Evolutionary conservation across 1,140 invertebrate species (phyloP).

Genomic region (Lepidurus couesii): DNA sequence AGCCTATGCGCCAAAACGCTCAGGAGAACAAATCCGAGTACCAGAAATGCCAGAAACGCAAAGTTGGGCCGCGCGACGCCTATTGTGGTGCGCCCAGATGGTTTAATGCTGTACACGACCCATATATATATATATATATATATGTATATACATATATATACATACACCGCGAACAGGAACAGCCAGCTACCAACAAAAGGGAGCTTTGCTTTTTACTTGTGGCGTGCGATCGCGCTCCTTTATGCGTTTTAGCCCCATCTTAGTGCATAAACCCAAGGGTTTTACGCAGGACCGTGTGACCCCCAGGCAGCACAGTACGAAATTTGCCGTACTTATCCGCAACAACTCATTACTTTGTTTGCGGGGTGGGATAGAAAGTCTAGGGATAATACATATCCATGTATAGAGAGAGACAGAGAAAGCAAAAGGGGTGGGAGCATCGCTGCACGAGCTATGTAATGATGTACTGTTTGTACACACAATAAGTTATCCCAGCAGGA

Average conservation of each 20-base stretch:
- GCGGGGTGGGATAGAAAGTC: background rate
- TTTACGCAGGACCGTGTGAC: background rate
- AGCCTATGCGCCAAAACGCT: too few species aligned
- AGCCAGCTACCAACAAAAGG: background rate
- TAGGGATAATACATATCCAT: too few species aligned
- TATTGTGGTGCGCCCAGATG: background rate
- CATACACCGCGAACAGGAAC: background rate
- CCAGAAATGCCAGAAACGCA: background rate
- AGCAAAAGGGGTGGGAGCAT: background rate
- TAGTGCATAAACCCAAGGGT: background rate
- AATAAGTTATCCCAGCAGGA: conserved; percentile 15
- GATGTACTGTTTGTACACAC: background rate
- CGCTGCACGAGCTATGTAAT: background rate
- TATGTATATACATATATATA: background rate
- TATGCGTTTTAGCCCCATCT: background rate
- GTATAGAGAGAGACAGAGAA: too few species aligned
- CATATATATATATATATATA: background rate
- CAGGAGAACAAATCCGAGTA: too few species aligned
- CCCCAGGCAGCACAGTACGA: background rate
- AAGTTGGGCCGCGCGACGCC: background rate
- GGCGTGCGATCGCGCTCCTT: conserved; percentile 16
- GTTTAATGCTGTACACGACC: background rate
- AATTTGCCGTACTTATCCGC: background rate
- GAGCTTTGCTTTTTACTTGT: conserved; percentile 4
- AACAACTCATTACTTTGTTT: background rate